A percentile compares a stretch with the other conserved stretches of the same genome.
Conservation (phyloP, 2,113 vertebrate genomes). For the Dolichallabes microphthalmus region DNA sequence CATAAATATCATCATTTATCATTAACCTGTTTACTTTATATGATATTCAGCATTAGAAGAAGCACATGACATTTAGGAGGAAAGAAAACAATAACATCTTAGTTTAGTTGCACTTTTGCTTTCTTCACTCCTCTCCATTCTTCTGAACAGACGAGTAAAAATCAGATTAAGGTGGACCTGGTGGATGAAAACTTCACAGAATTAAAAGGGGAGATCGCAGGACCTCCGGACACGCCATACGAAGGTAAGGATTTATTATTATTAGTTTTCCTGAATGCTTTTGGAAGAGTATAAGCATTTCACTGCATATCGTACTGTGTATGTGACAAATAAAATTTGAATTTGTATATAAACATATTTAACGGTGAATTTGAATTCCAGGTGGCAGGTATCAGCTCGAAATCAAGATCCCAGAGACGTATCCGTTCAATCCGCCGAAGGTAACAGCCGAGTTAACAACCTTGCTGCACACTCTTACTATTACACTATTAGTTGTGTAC, state of each 20-base stretch:
- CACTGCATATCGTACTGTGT: no score
- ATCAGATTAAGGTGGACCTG: constrained; percentile 99
- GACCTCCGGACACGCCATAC: constrained; percentile 97
- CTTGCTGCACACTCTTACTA: neutral
- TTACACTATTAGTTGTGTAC: neutral
- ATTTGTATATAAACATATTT: no score
- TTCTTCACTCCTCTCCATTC: constrained; percentile 64
- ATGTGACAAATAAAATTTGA: no score
- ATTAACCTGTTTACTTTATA: neutral
- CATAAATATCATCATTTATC: neutral
- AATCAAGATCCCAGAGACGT: constrained; percentile 99
- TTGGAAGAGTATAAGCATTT: neutral
- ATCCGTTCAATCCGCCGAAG: constrained; percentile 98
- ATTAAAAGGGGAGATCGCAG: constrained; percentile 97
- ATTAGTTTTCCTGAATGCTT: neutral
- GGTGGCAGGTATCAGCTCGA: constrained; percentile 96
- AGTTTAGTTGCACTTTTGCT: neutral
- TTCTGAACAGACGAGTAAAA: constrained; percentile 94
- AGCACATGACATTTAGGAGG: no score
- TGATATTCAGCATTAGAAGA: neutral
- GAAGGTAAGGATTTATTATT: constrained; percentile 81
- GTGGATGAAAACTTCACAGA: constrained; percentile 99
- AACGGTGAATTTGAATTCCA: constrained; percentile 46
- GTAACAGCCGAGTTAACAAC: constrained; percentile 63
- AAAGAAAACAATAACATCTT: neutral